Base-by-base conservation (phyloP, 2,797 vertebrate species). In the Varecia variegata region DNA sequence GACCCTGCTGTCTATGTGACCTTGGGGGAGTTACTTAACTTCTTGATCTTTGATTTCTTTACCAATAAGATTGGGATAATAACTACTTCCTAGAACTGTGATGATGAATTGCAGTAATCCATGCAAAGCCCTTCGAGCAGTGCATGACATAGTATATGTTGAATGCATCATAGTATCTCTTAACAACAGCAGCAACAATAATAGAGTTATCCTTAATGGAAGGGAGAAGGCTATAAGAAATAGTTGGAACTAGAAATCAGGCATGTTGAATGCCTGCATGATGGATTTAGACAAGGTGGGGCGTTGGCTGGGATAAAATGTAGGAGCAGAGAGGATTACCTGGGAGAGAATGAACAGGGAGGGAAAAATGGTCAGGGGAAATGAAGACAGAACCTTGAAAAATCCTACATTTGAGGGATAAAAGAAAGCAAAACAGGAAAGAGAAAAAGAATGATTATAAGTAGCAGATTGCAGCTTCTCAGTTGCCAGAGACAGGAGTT, bases 211-310 rank as follows among this genome's bases (percentile, higher is more conserved):
- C 47, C 68, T 84, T 74, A 68, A 52, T 52, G 56, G 50, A 56
- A 96, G 86, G 38, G 60, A 74, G 50, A 94, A 88, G 13, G 60
- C 65, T 60, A 0, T 85, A 80, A 95, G 67, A 95, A 94, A 76
- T 74, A 85, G 25, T 56, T 83, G 62, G 43, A 88, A 45, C 4
- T 92, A 77, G 81, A 84, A 93, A 77, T 67, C 13, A 54, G 35
- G 43, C 25, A 27, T 73, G 47, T 45, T 50, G 35, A 71, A 18
- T 90, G 65, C 68, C 12, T 93, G 11, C 35, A 45, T 67, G 27
- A 52, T 43, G 47, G 40, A n/a, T 86, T 96, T 73, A 71, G 47
- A 84, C 90, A 79, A 93, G 54, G 38, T 50, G 30, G 18, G 21
- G 43, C 80, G 21, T n/a, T 54, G 35, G 7, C 76, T 83, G 56